Conservation (phyloP, 2,113 vertebrate species). For the Pontoporia blainvillei region DNA sequence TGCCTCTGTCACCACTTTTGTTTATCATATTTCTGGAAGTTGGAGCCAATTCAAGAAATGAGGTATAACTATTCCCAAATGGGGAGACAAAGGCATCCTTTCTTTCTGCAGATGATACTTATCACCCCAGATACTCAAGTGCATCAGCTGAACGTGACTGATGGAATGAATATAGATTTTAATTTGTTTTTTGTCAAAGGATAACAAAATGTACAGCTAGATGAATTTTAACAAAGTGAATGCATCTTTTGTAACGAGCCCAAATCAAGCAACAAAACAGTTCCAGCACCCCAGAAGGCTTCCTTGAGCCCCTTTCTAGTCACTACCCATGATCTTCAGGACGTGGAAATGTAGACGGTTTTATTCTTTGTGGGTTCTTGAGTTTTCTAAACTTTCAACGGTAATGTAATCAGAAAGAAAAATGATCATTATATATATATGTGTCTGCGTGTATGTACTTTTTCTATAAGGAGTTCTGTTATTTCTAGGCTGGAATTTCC, state of each 20-base stretch:
- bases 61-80: not conserved
- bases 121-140: not conserved
- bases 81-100: not conserved
- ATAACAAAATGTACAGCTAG: not conserved
- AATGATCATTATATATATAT: not conserved
- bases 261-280: not conserved
- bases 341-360: not conserved
- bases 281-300: not conserved
- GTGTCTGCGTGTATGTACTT: not conserved
- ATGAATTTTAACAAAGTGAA: slow-evolving; percentile 1
- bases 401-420: not conserved
- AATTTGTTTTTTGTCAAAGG: not conserved
- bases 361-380: not conserved
- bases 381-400: not conserved
- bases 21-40: not conserved
- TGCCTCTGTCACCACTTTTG: not conserved
- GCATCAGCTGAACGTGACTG: not conserved
- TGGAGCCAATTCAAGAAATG: not conserved
- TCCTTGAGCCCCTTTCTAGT: not conserved
- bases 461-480: not conserved
- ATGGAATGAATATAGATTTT: not conserved
- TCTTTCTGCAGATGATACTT: not conserved
- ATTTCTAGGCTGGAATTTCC: not conserved
- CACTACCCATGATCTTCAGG: not conserved
- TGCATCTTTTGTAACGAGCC: not conserved